Base-by-base conservation (phyloP, 1,140 invertebrate genomes). In the Laupala kohalensis region DNA sequence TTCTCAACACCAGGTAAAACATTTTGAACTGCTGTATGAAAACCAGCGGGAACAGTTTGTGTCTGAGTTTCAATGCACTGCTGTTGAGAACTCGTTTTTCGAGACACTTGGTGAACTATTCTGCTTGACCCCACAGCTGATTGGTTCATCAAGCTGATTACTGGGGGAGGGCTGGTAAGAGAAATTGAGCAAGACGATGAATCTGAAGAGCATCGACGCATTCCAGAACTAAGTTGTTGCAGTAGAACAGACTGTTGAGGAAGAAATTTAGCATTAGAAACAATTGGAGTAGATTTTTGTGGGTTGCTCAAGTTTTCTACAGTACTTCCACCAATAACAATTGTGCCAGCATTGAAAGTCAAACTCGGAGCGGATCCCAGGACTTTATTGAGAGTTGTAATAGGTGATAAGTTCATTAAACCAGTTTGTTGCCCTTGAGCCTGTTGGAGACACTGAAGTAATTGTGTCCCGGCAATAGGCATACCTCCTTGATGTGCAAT, bases 21-120 rank as follows among this genome's bases (percentile, higher is more conserved):
- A 53, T 53, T 53, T 19, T 53, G 37, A 53, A 9, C 37, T 13
- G 68, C 26, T 1, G 9, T 2, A 13, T 53, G 37, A 12, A 69
- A 12, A 15, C 25, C 29, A 19, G 29, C 53, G 23, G 25, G 27
- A 64, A 70, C 62, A 62, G 69, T 13, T 4, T 27, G 23, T n/a
- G 69, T 70, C 29, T 70, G 69, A 1, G 69, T 70, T 70, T 70
- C 69, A 25, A 70, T 70, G 23, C 27, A 70, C 13, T 70, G 69
- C n/a, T 64, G 69, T 1, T 19, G 19, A 19, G 25, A 13, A 53
- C 19, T 53, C 19, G 9, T 53, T 53, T 19, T 9, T 13, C 9
- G 19, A 13, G 37, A 53, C 19, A 53, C 37, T 19, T 53, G 37
- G 9, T 9, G 9, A 13, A 53, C 19, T 13, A 19, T 53, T 53